phyloP scores from a whole-genome alignment of 2,113 vertebrate species.

The Periophthalmus modestus region DNA sequence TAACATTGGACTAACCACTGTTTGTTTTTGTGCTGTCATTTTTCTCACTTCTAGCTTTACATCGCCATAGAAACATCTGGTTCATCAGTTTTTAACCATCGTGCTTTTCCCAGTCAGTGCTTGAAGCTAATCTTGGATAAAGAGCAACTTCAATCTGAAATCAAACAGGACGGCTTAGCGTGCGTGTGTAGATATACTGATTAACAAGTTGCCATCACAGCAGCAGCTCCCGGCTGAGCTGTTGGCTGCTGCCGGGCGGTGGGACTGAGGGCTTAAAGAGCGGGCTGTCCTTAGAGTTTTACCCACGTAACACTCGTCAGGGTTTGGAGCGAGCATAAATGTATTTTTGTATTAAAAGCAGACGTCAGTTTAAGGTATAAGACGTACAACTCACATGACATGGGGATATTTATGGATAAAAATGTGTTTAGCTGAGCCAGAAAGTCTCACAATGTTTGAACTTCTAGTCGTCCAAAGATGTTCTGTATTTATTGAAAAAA shows the following conservation, averaged over 20 bases:
- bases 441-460: no score
- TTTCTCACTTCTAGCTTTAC: constrained; percentile 17
- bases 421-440: no score
- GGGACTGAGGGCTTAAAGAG: constrained; percentile 17
- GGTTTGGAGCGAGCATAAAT: constrained; percentile 12
- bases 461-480: no score
- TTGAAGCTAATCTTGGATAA: constrained; percentile 2
- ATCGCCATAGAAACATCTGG: constrained; percentile 8
- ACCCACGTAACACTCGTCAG: constrained; percentile 29
- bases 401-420: not conserved
- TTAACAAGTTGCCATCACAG: constrained; percentile 43
- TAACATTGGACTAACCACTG: constrained; percentile 14
- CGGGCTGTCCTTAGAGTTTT: constrained; percentile 11
- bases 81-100: constrained; percentile 29
- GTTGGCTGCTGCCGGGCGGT: constrained; percentile 50
- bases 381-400: constrained; percentile 7
- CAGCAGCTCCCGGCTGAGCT: constrained; percentile 46
- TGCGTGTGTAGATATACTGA: constrained; percentile 44
- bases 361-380: constrained; percentile 1
- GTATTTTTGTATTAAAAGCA: constrained; percentile 12
- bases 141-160: constrained; percentile 1
- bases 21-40: constrained; percentile 5
- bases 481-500: no score
- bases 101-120: not conserved
- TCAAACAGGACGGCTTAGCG: constrained; percentile 42